These are phyloP conservation scores for Synchiropus splendidus DNA, from an alignment of 2,113 vertebrate genomes.

Conservation along the genomic window DNA sequence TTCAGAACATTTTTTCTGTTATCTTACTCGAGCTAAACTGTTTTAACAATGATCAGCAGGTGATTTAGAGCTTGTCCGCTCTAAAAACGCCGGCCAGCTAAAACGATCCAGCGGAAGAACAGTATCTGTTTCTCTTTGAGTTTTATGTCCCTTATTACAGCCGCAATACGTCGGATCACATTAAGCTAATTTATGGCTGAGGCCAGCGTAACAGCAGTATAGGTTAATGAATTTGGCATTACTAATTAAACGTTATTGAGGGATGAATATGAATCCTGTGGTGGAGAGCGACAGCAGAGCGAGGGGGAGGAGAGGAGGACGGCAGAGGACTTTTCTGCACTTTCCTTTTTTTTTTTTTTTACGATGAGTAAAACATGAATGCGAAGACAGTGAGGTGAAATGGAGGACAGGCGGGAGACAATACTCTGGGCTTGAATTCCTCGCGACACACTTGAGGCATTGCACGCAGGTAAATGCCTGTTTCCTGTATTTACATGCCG, in stretches of 20 bases:
- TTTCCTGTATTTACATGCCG: too few relatives aligned
- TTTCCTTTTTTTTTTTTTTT: conserved; percentile 14
- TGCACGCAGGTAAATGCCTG: too few relatives aligned
- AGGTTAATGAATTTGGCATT: conserved; percentile 97
- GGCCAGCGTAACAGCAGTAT: conserved; percentile 67
- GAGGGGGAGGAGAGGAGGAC: conserved; percentile 17
- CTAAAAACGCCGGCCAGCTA: conserved; percentile 44
- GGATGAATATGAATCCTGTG: conserved; percentile 93
- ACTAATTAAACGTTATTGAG: conserved; percentile 94
- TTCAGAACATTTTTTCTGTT: too few relatives aligned
- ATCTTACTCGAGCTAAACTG: too few relatives aligned
- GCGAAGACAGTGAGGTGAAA: conserved; percentile 25
- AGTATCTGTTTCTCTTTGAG: conserved; percentile 59
- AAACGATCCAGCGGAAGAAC: conserved; percentile 51
- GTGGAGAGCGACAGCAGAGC: conserved; percentile 53
- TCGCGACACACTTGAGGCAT: too few relatives aligned
- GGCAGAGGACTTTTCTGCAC: conserved; percentile 31
- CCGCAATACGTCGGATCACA: conserved; percentile 66
- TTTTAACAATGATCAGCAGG: too few relatives aligned
- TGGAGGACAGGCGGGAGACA: conserved; percentile 28
- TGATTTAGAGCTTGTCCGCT: conserved; percentile 6
- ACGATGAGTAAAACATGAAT: conserved; percentile 21
- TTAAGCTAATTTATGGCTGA: conserved; percentile 72
- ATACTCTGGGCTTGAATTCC: background rate
- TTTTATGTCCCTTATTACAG: conserved; percentile 73